These are phyloP conservation scores for Merops nubicus DNA, from an alignment of 2,113 vertebrate genomes.

Conservation along the genomic window DNA sequence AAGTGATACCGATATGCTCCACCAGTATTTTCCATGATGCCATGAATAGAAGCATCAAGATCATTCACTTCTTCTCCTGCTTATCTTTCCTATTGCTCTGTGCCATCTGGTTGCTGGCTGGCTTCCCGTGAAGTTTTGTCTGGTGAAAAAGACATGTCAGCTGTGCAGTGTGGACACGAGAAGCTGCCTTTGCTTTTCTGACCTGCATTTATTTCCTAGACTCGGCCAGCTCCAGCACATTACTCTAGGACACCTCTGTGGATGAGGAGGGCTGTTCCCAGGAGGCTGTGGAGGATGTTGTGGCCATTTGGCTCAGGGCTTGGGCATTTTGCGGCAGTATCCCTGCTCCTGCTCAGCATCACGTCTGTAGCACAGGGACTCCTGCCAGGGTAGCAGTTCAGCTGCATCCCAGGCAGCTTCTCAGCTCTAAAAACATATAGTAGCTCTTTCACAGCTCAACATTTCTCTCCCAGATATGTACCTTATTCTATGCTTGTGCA, in stretches of 20 bases:
- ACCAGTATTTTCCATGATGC: background rate
- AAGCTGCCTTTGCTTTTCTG: background rate
- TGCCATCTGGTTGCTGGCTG: background rate
- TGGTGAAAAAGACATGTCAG: background rate
- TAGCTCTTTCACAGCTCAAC: background rate
- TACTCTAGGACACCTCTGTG: accelerated
- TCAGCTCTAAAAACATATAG: background rate
- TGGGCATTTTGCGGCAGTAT: accelerated
- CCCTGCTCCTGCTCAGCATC: background rate
- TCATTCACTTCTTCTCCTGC: background rate
- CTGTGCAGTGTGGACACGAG: accelerated
- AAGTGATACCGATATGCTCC: background rate
- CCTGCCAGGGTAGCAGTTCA: background rate
- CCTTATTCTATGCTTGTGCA: background rate
- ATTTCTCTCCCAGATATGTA: background rate
- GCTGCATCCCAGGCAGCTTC: background rate
- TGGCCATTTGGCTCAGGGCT: background rate
- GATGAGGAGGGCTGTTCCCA: background rate
- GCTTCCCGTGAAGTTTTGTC: background rate
- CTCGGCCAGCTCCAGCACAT: background rate
- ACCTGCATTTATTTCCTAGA: background rate
- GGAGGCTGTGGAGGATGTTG: accelerated
- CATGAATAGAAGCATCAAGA: background rate
- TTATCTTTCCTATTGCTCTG: background rate
- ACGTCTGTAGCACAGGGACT: too few relatives aligned